These are phyloP conservation scores for Percopsis omiscomaycus DNA, from an alignment of 2,797 vertebrate genomes.

Conservation along the genomic window DNA sequence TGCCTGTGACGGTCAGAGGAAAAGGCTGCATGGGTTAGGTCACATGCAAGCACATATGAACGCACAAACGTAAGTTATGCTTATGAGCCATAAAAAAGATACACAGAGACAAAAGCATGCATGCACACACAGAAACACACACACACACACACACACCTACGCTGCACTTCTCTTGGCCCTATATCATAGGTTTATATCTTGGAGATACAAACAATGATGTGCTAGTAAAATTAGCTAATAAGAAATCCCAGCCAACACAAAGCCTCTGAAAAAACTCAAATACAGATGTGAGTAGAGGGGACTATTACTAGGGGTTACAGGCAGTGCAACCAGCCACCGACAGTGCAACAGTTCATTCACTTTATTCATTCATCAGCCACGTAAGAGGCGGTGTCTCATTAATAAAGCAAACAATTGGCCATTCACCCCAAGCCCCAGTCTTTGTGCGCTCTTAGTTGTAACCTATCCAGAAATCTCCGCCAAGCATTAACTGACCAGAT, in stretches of 20 bases:
- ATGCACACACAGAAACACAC: slow-evolving; percentile 48
- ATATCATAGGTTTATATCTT: slow-evolving; percentile 1
- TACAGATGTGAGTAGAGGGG: slow-evolving; percentile 14
- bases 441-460: slow-evolving; percentile 82
- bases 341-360: slow-evolving; percentile 43
- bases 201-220: slow-evolving; percentile 9
- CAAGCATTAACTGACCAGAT: slow-evolving; percentile 89
- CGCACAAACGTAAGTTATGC: neutral
- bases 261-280: neutral
- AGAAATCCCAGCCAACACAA: neutral
- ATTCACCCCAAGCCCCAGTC: slow-evolving; percentile 83
- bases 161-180: too few relatives aligned
- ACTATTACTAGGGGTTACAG: slow-evolving; percentile 1
- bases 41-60: neutral
- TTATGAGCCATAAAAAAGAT: neutral
- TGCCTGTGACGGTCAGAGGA: slow-evolving; percentile 43
- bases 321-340: slow-evolving; percentile 11
- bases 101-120: slow-evolving; percentile 29
- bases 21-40: slow-evolving; percentile 27
- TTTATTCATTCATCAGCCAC: slow-evolving; percentile 63
- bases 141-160: slow-evolving; percentile 33
- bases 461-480: slow-evolving; percentile 85
- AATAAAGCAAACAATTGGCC: slow-evolving; percentile 74
- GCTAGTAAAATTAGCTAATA: slow-evolving; percentile 13
- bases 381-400: slow-evolving; percentile 84